Base-by-base conservation (phyloP, 1,140 invertebrate genomes). In the Phortica variegata region DNA sequence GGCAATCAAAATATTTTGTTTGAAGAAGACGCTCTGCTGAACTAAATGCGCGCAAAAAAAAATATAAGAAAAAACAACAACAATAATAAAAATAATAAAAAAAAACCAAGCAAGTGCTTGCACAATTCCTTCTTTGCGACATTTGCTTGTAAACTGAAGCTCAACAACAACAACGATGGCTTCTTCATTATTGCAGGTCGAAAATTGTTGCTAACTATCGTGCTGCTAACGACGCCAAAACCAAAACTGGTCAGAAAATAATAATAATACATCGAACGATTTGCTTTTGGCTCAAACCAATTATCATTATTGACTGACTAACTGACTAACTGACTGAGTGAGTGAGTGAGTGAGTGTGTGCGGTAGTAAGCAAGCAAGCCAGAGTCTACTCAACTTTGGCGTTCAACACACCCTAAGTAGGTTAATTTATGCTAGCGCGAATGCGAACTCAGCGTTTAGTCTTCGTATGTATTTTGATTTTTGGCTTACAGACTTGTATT, bases 341-440 rank as follows among this genome's bases (percentile, higher is more conserved):
- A 29, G 17, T 23, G 31, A 19, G 32, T 38, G n/a, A 19, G 20
- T 18, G 17, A 16, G 23, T 13, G 18, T n/a, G 29, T 31, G 43
- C 3, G 9, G 32, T 18, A 29, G 36, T 23, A 26, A 21, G 7
- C 15, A 8, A 29, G 13, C 38, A 37, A 47, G 45, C 43, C 47
- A 4, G 6, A 34, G 32, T 4, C 32, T 38, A 42, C 17, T 31
- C 32, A 54, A 38, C 20, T 31, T 17, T 20, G 10, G 60, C 61
- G 61, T 65, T 65, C 62, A 66, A 66, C 59, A 68, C 37, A 63
- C 63, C 46, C 47, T 60, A 68, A 68, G 57, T 68, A 60, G 63
- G 63, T 68, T 68, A 60, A 52, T 54, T 61, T 43, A 42, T 51
- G 21, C 32, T 6, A 15, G 9, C 32, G 4, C 32, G n/a, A 6